Evolutionary conservation across 1,140 invertebrate genomes (phyloP), one percentile per base, ranked within the genome.

Genomic region (Galleria mellonella): DNA sequence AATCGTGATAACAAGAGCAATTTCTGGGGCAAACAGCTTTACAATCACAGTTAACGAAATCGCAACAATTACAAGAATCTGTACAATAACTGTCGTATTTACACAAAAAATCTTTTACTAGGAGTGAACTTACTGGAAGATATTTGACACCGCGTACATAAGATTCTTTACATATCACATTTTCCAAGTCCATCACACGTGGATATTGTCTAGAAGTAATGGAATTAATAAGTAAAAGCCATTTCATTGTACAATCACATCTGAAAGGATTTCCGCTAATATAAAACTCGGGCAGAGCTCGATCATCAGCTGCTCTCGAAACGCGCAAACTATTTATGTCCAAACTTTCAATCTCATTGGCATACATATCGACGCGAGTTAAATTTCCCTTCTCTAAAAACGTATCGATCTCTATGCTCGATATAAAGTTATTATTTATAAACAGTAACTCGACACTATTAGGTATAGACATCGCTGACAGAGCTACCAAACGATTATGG

Each of bases 191-290:
- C 88, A 94, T 93, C 23, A 96, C 91, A 44, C 88, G 86, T 0
- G 94, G 94, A 83, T 95, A 93, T 65, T 94, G 91, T 28, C 92
- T 83, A 4, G 92, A 82, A 45, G 89, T 87, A 47, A 92, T 67
- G 27, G 88, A 88, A 82, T 96, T 94, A 58, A 95, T 93, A 32
- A 93, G 83, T 59, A 95, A 92, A 50, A 96, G 87, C 94, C 94
- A 96, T 83, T 96, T 94, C 89, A 94, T 94, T 46, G 91, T 92
- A 67, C 94, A 94, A 74, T 96, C 94, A 76, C 94, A 96, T 48
- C 92, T 89, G 68, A 95, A 95, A n/a, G 94, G 94, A 86, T 96
- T 96, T 12, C 92, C 92, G 11, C 94, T 94, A 30, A 96, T 90
- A 72, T 94, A 95, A 79, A 96, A 95, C 66, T 95, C 92, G 0